Evolutionary conservation across 2,888 invertebrate species (phyloP), one percentile per base, ranked within the genome.

Genomic region (Neoascia interrupta): DNA sequence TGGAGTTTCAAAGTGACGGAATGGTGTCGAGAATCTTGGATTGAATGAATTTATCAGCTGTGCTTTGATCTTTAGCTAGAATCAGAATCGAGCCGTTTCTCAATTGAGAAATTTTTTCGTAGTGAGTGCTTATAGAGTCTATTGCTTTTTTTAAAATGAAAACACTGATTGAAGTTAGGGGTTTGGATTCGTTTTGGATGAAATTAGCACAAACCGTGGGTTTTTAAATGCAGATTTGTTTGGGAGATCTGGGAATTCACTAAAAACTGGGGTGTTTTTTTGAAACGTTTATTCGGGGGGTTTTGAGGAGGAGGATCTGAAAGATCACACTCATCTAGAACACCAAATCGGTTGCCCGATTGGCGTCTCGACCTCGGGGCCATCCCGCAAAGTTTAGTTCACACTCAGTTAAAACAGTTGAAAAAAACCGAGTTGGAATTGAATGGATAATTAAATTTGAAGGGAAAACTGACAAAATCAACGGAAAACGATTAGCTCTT

Each of bases 101-200:
- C n/a, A 51, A n/a, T 19, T 51, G 51, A 19, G 51, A 51, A 34
- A 51, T 34, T 10, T 51, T 51, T 23, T 51, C 51, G 13, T 51
- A 51, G 5, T 51, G 49, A 1, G 31, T 49, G 10, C 49, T 49
- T 28, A 49, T 31, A 3, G 28, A 49, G n/a, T 31, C 28, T 10
- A 49, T 49, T 15, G 15, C 13, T 49, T 49, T 49, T 49, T 49
- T 49, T 15, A 49, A 15, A 13, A 34, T 19, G 19, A 51, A 51
- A n/a, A 51, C 51, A 51, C 51, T 51, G 18, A 34, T 34, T 31
- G 26, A 26, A n/a, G n/a, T n/a, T n/a, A n/a, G n/a, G n/a, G n/a
- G n/a, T n/a, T n/a, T n/a, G n/a, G n/a, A n/a, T n/a, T 26, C 26
- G 26, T 26, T 26, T 26, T 26, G 6, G 26, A 26, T 26, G 26